These are phyloP conservation scores for Eutolmus rufibarbis DNA, from an alignment of 2,888 invertebrate genomes.

Conservation along the genomic window DNA sequence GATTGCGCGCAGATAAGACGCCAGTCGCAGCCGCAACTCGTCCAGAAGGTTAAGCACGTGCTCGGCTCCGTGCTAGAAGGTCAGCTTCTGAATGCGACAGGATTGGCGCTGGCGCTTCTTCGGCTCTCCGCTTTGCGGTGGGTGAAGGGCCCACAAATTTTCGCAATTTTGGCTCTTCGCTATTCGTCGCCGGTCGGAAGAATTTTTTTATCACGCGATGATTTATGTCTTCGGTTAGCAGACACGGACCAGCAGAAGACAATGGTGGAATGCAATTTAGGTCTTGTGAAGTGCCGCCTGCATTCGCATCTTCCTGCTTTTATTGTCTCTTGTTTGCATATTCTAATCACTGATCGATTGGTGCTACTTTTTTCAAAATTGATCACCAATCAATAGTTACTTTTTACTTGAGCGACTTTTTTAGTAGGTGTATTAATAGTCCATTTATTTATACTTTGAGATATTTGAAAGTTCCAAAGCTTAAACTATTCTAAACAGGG, in stretches of 20 bases:
- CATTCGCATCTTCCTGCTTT: background rate
- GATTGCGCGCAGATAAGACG: conserved; percentile 20
- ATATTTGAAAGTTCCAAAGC: too few relatives aligned
- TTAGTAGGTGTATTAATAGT: too few relatives aligned
- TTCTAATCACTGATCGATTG: background rate
- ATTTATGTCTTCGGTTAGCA: background rate
- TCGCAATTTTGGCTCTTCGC: conserved; percentile 11
- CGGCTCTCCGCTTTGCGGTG: background rate
- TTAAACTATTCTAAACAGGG: too few relatives aligned
- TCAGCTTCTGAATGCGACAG: conserved; percentile 3
- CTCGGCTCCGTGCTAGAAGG: conserved; percentile 1
- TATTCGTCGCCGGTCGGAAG: background rate
- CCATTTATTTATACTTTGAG: too few relatives aligned
- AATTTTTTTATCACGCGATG: background rate
- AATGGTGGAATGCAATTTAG: background rate
- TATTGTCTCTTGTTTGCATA: background rate
- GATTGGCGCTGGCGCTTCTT: conserved; percentile 22
- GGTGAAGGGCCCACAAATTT: background rate
- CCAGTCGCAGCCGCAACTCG: conserved; percentile 1
- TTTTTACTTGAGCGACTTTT: background rate
- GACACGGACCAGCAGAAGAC: background rate
- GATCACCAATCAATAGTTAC: background rate
- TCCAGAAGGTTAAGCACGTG: conserved; percentile 31
- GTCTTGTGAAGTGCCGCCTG: background rate
- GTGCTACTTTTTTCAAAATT: background rate